A percentile compares a stretch with the other conserved stretches of the same genome.
Conservation (phyloP, 1,140 invertebrate genomes). For the Heliconius nattereri region DNA sequence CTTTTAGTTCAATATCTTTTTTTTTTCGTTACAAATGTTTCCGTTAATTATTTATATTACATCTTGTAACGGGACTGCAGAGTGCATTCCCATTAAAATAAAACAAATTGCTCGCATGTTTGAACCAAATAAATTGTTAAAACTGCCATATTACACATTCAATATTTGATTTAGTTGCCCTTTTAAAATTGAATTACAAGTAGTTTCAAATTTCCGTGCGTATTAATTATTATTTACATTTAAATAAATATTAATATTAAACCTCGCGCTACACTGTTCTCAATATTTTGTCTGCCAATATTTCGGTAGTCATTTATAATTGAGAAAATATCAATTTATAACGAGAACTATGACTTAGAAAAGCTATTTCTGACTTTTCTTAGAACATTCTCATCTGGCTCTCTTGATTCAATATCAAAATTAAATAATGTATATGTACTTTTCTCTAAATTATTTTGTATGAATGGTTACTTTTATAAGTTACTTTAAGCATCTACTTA, state of each 20-base stretch:
- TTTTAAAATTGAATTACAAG: conserved; percentile 35
- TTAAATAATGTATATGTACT: background rate
- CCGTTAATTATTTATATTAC: conserved; percentile 27
- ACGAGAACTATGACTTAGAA: conserved; percentile 26
- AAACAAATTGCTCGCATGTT: conserved; percentile 41
- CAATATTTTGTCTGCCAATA: conserved; percentile 35
- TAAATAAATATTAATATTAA: conserved; percentile 38
- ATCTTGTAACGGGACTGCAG: conserved; percentile 26
- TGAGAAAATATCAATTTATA: conserved; percentile 28
- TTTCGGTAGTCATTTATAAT: conserved; percentile 28
- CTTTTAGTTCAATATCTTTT: conserved; percentile 18
- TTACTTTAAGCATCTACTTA: background rate
- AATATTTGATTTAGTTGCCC: conserved; percentile 38
- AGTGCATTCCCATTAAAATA: conserved; percentile 36
- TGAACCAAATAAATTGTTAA: conserved; percentile 29
- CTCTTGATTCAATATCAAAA: background rate
- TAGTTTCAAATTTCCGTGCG: conserved; percentile 37
- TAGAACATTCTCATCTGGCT: conserved; percentile 13
- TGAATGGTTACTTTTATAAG: background rate
- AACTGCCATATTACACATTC: conserved; percentile 30
- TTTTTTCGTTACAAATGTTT: background rate
- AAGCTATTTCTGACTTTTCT: conserved; percentile 28
- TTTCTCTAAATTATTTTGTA: background rate
- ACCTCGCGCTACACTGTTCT: conserved; percentile 32
- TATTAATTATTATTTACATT: conserved; percentile 27